Base-by-base conservation (phyloP, 2,888 invertebrate species). In the Gisinianus flammeolus region DNA sequence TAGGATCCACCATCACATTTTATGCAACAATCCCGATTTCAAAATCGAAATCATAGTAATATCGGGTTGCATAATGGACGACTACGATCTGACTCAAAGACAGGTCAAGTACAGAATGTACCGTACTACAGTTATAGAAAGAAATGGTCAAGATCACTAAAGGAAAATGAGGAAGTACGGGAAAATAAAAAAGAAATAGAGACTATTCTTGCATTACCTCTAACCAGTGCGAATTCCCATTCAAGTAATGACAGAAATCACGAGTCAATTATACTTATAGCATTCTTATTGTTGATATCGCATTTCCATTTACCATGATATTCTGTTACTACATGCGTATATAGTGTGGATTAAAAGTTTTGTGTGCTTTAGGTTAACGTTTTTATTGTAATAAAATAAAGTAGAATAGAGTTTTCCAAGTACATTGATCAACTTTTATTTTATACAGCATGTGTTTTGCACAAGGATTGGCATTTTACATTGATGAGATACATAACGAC, bases 51-150 rank as follows among this genome's bases (percentile, higher is more conserved):
- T 44, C 12, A 6, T 6, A 44, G 44, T 44, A 44, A 44, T 44
- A 19, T 1, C 6, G 8, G n/a, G n/a, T n/a, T 3, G 54, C n/a
- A 54, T 26, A 28, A 4, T 26, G 69, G 26, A 33, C 12, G 76
- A 44, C 69, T 77, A 28, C 69, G 78, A 22, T 83, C 80, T 58
- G 78, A 78, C 44, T 33, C 66, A 26, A 67, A 10, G 19, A 83
- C 79, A 72, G 83, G 80, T 56, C 82, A 82, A 80, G 82, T 83
- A 19, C 79, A 83, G 76, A 83, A 79, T 79, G 80, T 83, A n/a
- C 66, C 83, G 0, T 74, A 74, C 30, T 73, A 75, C 58, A 76
- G 73, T 16, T 74, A 73, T 54, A 78, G 77, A 76, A 44, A 72
- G 28, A 70, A 80, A 33, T 76, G 68, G 68, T 54, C 69, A 0